Evolutionary conservation across 2,797 vertebrate species (phyloP), one percentile per base, ranked within the genome.

Genomic region (Amphiprion clarkii): DNA sequence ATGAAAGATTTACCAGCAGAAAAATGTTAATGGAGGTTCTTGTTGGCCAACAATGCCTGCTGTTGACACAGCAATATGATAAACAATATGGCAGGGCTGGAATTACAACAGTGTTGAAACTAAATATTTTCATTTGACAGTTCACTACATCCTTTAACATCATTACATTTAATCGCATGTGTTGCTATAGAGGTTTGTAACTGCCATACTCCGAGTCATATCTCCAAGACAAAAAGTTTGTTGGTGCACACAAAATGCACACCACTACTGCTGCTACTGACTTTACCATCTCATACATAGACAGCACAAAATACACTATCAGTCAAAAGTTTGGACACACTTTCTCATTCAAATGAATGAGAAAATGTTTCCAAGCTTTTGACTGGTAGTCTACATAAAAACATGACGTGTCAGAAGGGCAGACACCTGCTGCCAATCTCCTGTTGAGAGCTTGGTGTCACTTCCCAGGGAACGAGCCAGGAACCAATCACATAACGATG

Each of bases 361-460:
- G 27, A 27, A 27, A 27, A 27, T 27, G 27, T 27, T 2, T 27
- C 27, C 27, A 3, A 27, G 4, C 27, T 27, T 27, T 27, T 27
- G 27, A 27, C 27, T 27, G 27, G 27, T 27, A 3, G 27, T 27
- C 3, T 27, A 27, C 40, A 74, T 33, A 33, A 33, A 33, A 33
- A 49, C 60, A 40, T 42, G 27, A 4, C 69, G 46, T 23, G 5
- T 58, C 70, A 79, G 31, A 46, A 17, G 51, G 58, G 23, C 48
- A 69, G 17, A 60, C 76, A 75, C 80, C 72, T 80, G 80, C 60
- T 75, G 67, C 71, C 29, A 3, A 25, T 74, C 46, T 58, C 39
- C 54, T 57, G 63, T 64, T 0, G 4, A 64, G 52, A 40, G 73
- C 31, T 61, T 46, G 21, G 59, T 73, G 69, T 66, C 57, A 63